Percentiles rank a stretch among this genome's conserved stretches.
phyloP scores from a whole-genome alignment of 2,888 invertebrate genomes.

The Cheilosia scutellata region DNA sequence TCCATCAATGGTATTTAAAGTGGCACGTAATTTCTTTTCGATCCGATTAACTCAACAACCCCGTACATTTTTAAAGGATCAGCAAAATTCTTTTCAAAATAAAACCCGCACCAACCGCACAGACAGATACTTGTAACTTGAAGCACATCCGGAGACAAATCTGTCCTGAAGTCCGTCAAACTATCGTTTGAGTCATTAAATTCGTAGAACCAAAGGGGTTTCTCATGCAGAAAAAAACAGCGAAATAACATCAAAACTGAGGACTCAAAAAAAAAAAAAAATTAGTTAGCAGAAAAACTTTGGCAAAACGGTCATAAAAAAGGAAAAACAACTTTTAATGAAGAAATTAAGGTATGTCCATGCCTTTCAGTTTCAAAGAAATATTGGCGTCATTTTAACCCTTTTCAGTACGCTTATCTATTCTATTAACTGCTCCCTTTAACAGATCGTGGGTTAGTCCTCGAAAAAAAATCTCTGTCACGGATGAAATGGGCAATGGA shows the following conservation, averaged over 20 bases:
- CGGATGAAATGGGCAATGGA: slow-evolving; percentile 1
- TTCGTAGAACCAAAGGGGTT: slow-evolving; percentile 11
- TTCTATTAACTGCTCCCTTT: slow-evolving; percentile 58
- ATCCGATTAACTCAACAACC: too few species aligned
- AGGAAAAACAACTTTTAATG: slow-evolving; percentile 59
- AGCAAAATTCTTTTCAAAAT: neutral
- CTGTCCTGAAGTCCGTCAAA: slow-evolving; percentile 9
- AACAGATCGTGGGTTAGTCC: slow-evolving; percentile 3
- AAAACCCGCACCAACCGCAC: neutral
- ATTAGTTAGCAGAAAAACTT: neutral
- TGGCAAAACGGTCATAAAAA: slow-evolving; percentile 38
- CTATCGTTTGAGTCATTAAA: slow-evolving; percentile 34
- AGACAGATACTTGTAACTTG: neutral
- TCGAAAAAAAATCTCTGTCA: neutral
- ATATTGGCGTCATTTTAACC: slow-evolving; percentile 64
- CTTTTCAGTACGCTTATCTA: slow-evolving; percentile 64
- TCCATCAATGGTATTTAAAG: too few species aligned
- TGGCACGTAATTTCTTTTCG: too few species aligned
- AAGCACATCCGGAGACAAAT: slow-evolving; percentile 16
- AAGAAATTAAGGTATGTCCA: slow-evolving; percentile 59
- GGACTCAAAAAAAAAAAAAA: slow-evolving; percentile 6
- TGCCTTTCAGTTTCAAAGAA: slow-evolving; percentile 54
- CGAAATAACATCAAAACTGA: slow-evolving; percentile 41
- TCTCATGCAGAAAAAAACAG: slow-evolving; percentile 21
- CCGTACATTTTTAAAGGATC: too few species aligned